phyloP scores from a whole-genome alignment of 2,888 invertebrate genomes.

The Orthosia incerta region DNA sequence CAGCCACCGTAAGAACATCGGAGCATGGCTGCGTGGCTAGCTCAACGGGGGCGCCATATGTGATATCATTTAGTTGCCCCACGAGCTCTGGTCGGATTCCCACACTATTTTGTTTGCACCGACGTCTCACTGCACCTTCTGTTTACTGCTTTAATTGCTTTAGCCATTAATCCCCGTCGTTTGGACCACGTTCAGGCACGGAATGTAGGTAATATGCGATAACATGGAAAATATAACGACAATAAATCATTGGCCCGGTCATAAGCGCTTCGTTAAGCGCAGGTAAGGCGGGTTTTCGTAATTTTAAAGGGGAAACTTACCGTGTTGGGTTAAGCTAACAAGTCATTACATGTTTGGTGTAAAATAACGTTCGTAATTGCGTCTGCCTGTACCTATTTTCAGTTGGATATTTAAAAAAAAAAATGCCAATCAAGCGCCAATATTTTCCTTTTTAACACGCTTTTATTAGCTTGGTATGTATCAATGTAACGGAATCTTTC shows the following conservation, averaged over 20 bases:
- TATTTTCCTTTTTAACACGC: neutral
- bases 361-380: conserved; percentile 33
- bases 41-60: conserved; percentile 60
- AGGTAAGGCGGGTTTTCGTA: conserved; percentile 41
- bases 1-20: conserved; percentile 59
- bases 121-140: conserved; percentile 84
- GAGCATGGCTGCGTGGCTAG: conserved; percentile 42
- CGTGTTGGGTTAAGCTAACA: conserved; percentile 53
- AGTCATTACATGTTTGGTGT: conserved; percentile 44
- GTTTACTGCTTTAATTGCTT: conserved; percentile 89
- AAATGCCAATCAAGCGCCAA: neutral
- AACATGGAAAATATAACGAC: conserved; percentile 70
- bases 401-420: conserved; percentile 4
- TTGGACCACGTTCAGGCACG: conserved; percentile 77
- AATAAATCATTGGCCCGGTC: conserved; percentile 68
- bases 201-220: conserved; percentile 75
- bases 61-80: conserved; percentile 66
- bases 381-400: conserved; percentile 23
- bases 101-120: conserved; percentile 83
- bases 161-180: conserved; percentile 86
- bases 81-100: conserved; percentile 72
- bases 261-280: conserved; percentile 59
- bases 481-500: too few relatives aligned
- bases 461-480: too few relatives aligned
- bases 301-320: conserved; percentile 53